Conservation (phyloP, 2,113 vertebrate species). For the Sisor rabdophorus region DNA sequence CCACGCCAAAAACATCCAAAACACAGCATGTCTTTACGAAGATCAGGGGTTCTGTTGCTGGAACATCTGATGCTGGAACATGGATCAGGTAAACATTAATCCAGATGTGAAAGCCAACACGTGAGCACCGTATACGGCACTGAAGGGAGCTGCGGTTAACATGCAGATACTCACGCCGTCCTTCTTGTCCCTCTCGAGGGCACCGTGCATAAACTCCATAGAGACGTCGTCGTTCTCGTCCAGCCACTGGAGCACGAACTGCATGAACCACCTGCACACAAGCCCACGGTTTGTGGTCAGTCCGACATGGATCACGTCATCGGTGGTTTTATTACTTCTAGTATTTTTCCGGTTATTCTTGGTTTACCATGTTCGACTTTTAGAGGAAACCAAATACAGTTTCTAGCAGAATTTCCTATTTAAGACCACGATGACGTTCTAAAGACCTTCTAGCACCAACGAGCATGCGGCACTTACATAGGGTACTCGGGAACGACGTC, state of each 20-base stretch:
- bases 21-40: too few relatives aligned
- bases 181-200: constrained; percentile 95
- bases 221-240: constrained; percentile 97
- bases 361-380: too few relatives aligned
- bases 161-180: constrained; percentile 81
- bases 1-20: too few relatives aligned
- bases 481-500: constrained; percentile 87
- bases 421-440: too few relatives aligned
- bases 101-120: too few relatives aligned
- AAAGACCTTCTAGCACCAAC: neutral
- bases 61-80: too few relatives aligned
- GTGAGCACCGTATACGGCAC: neutral
- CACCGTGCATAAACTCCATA: constrained; percentile 92
- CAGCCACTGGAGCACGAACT: constrained; percentile 97
- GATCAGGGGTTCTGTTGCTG: too few relatives aligned
- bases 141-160: neutral
- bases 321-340: neutral
- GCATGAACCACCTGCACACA: constrained; percentile 85
- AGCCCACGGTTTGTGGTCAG: neutral
- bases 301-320: neutral
- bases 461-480: constrained; percentile 72
- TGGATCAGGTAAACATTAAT: too few relatives aligned
- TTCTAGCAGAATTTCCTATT: too few relatives aligned
- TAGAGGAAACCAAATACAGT: too few relatives aligned
- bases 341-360: neutral